phyloP scores from a whole-genome alignment of 2,888 invertebrate species.

The Thereva nobilitata region DNA sequence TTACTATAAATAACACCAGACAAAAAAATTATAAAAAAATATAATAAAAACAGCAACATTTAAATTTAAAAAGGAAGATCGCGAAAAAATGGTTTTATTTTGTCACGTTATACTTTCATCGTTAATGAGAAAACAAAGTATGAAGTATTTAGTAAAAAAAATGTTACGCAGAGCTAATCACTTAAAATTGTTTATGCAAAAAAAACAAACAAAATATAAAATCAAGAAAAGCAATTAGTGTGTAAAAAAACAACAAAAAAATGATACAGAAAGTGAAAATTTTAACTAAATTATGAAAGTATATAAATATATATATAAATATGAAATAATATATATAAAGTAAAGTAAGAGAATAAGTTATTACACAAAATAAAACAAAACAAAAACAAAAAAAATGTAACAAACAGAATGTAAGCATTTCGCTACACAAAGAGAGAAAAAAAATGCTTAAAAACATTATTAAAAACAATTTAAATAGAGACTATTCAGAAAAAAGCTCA shows the following conservation, averaged over 20 bases:
- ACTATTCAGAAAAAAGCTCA: too few relatives aligned
- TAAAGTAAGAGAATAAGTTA: constrained; percentile 15
- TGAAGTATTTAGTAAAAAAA: not conserved
- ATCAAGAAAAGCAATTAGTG: constrained; percentile 27
- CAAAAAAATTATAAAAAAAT: constrained; percentile 4
- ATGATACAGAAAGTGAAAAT: constrained; percentile 3
- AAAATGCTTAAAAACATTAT: too few relatives aligned
- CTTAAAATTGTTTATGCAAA: not conserved
- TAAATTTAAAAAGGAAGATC: too few relatives aligned
- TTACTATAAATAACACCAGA: constrained; percentile 5
- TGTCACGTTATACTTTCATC: not conserved
- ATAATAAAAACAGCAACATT: not conserved
- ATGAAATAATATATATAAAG: constrained; percentile 19
- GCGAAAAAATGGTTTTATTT: constrained; percentile 2
- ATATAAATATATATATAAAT: constrained; percentile 23
- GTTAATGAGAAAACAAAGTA: not conserved
- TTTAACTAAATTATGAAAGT: constrained; percentile 27
- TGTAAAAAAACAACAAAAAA: constrained; percentile 1
- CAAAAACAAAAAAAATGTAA: constrained; percentile 12
- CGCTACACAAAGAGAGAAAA: too few relatives aligned
- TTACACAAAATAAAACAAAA: constrained; percentile 20
- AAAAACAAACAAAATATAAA: constrained; percentile 18
- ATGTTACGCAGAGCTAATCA: constrained; percentile 23
- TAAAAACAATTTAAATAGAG: too few relatives aligned
- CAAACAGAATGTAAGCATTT: not conserved